Percentiles rank a stretch among this genome's conserved stretches.
Evolutionary conservation across 1,140 invertebrate genomes (phyloP).

Genomic region (Zaprionus nigranus): DNA sequence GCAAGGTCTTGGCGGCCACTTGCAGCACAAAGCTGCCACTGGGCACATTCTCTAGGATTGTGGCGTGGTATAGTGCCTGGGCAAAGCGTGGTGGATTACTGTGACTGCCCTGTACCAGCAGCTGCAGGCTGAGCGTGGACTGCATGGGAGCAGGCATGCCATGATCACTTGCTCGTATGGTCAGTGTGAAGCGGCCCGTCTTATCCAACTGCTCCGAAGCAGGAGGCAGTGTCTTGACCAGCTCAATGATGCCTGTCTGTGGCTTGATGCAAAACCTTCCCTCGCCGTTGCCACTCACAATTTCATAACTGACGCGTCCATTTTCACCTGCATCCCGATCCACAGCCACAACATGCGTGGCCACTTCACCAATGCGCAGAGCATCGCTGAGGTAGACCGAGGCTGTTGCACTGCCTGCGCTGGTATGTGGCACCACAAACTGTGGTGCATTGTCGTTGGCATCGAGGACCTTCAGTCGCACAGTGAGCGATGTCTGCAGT

Average conservation of each 20-base stretch:
- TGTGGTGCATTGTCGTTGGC: slow-evolving; percentile 94
- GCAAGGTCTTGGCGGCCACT: slow-evolving; percentile 90
- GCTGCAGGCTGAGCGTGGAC: slow-evolving; percentile 87
- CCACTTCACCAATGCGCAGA: slow-evolving; percentile 86
- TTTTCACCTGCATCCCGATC: slow-evolving; percentile 95
- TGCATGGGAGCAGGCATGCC: slow-evolving; percentile 89
- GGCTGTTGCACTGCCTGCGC: slow-evolving; percentile 46
- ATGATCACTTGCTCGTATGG: slow-evolving; percentile 93
- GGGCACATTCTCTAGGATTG: slow-evolving; percentile 91
- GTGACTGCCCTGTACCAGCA: slow-evolving; percentile 90
- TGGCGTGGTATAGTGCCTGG: slow-evolving; percentile 90
- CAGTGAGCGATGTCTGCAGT: slow-evolving; percentile 91
- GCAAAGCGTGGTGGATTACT: slow-evolving; percentile 93
- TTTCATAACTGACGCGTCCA: slow-evolving; percentile 93
- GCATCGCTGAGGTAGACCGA: slow-evolving; percentile 85
- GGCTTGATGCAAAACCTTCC: slow-evolving; percentile 92
- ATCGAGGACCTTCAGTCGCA: slow-evolving; percentile 92
- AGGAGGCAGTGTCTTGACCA: slow-evolving; percentile 88
- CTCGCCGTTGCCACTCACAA: slow-evolving; percentile 92
- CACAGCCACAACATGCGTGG: slow-evolving; percentile 92
- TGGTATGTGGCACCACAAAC: slow-evolving; percentile 86
- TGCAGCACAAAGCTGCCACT: slow-evolving; percentile 91
- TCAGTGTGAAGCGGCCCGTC: slow-evolving; percentile 87
- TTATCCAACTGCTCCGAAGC: slow-evolving; percentile 54
- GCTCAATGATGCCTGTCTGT: slow-evolving; percentile 90